phyloP scores from a whole-genome alignment of 2,888 invertebrate species.

The Nesidiocoris tenuis region DNA sequence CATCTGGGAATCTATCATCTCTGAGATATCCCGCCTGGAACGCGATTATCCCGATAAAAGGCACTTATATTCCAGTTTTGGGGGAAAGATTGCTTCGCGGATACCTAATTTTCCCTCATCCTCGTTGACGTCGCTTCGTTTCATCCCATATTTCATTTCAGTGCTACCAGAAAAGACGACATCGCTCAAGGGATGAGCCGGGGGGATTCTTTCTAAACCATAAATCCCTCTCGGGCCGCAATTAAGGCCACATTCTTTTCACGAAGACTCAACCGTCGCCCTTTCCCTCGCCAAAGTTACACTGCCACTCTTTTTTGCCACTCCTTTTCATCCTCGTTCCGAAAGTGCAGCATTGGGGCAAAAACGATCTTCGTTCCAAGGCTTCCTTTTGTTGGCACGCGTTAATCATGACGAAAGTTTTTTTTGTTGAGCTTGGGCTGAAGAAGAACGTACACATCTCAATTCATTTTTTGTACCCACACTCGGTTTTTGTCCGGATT shows the following conservation, averaged over 20 bases:
- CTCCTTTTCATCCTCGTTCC: neutral
- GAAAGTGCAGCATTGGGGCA: neutral
- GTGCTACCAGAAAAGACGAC: neutral
- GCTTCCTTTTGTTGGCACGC: neutral
- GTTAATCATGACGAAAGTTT: neutral
- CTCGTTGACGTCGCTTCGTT: neutral
- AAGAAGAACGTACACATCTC: neutral
- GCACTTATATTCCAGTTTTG: neutral
- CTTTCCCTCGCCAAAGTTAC: neutral
- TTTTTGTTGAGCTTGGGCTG: neutral
- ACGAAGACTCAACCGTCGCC: neutral
- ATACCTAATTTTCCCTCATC: neutral
- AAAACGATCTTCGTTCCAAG: neutral
- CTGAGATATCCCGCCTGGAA: neutral
- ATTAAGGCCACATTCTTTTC: neutral
- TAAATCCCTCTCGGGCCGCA: neutral
- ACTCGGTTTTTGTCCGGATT: too few relatives aligned
- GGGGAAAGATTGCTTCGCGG: neutral
- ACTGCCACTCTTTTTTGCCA: neutral
- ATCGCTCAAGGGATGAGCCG: neutral
- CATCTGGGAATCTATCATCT: neutral
- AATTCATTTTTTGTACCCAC: too few relatives aligned
- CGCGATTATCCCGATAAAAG: neutral
- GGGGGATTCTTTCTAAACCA: neutral
- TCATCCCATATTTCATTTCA: neutral